phyloP scores from a whole-genome alignment of 1,140 invertebrate species.

The Trypoxylus dichotomus region DNA sequence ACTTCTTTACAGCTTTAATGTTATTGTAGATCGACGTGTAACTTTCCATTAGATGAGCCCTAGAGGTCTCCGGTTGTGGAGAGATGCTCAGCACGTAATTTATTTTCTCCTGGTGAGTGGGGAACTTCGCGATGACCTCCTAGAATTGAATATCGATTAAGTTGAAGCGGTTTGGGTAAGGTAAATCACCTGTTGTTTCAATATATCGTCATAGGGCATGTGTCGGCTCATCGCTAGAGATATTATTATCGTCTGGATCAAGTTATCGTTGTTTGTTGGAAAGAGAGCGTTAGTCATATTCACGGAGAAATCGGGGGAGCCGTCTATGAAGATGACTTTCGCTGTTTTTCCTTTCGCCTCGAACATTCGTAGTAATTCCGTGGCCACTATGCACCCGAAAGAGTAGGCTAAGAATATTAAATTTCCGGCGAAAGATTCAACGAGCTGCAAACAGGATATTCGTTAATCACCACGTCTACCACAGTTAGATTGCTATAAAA shows the following conservation, averaged over 20 bases:
- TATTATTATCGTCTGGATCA: slow-evolving; percentile 58
- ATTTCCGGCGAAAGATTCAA: neutral
- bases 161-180: neutral
- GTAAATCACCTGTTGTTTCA: slow-evolving; percentile 47
- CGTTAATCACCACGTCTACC: too few species aligned
- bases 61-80: neutral
- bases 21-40: slow-evolving; percentile 55
- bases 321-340: slow-evolving; percentile 61
- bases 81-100: neutral
- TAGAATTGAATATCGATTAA: slow-evolving; percentile 56
- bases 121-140: slow-evolving; percentile 38
- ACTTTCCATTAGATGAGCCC: neutral
- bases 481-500: too few species aligned
- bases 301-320: slow-evolving; percentile 60
- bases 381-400: slow-evolving; percentile 50
- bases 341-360: slow-evolving; percentile 61
- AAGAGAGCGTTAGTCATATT: slow-evolving; percentile 53
- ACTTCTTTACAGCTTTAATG: slow-evolving; percentile 61
- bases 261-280: slow-evolving; percentile 52
- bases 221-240: slow-evolving; percentile 55
- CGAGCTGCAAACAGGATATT: neutral
- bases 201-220: slow-evolving; percentile 40
- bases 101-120: neutral
- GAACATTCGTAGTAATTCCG: slow-evolving; percentile 59
- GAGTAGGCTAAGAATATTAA: neutral